Base-by-base conservation (phyloP, 2,797 vertebrate genomes). In the Allobates femoralis region DNA sequence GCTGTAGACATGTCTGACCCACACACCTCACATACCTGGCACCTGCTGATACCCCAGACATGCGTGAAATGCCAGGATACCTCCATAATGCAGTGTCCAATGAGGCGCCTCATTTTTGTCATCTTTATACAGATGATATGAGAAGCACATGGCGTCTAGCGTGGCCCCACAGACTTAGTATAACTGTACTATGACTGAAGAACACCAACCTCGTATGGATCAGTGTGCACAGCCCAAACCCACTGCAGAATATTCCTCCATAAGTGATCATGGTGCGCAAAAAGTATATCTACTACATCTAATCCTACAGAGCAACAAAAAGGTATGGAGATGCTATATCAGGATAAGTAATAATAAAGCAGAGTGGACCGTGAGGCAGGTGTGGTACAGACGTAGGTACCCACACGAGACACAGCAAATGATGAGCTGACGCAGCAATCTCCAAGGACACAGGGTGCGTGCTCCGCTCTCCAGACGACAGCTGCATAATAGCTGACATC, bases 401-500 rank as follows among this genome's bases (percentile, higher is more conserved):
- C 66, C 8, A 53, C 21, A 73, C 7, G 1, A 62, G 66, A 51
- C 58, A 3, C 1, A 50, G 66, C 78, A 66, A 58, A 34, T 67
- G 58, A 75, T 34, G 26, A 55, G 84, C 84, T 81, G 85, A 86
- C 34, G 60, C 34, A 55, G 85, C 85, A 86, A 26, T 28, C 58
- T 86, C 69, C 85, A 64, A 62, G 79, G 78, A 41, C 67, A 75
- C 37, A 3, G n/a, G 23, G 37, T 28, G 37, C 51, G 26, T 50
- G 18, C 37, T 12, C 5, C 23, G 21, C 46, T n/a, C 18, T 60
- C 34, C n/a, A 19, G 41, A 26, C 81, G 67, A 37, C 85, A 86
- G 56, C 78, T 86, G 85, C 79, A 86, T 5, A 53, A 58, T 41
- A 67, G 56, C 79, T 75, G 79, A 82, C 85, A 82, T 86, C 67